These are phyloP conservation scores for Mus minutoides DNA, from an alignment of 2,797 vertebrate genomes.

Conservation along the genomic window DNA sequence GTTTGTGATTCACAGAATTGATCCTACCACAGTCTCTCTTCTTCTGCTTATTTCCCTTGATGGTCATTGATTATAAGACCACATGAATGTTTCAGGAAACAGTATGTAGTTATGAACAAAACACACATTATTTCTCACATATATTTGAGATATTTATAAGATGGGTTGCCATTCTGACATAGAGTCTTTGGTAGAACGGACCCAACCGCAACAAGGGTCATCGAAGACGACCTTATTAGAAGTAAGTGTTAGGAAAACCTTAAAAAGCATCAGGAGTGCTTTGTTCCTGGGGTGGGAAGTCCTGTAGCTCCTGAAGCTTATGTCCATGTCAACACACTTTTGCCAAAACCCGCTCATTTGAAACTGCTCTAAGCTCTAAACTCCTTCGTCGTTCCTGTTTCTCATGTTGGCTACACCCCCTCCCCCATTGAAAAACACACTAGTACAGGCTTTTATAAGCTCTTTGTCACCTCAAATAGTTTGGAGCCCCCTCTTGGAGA, in stretches of 20 bases:
- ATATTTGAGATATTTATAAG: slow-evolving; percentile 38
- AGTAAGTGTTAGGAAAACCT: background rate
- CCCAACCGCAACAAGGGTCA: background rate
- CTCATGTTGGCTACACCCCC: background rate
- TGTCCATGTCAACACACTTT: background rate
- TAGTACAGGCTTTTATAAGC: background rate
- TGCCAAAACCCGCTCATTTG: background rate
- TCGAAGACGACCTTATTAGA: background rate
- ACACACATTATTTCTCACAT: slow-evolving; percentile 42
- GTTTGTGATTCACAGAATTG: slow-evolving; percentile 64
- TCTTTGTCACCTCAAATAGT: background rate
- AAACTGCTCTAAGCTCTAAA: slow-evolving; percentile 6
- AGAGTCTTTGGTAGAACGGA: background rate
- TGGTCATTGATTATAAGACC: slow-evolving; percentile 46
- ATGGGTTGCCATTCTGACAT: background rate
- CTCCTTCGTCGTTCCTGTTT: background rate
- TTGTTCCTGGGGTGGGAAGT: background rate
- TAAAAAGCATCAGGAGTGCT: background rate
- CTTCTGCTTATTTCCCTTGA: slow-evolving; percentile 49
- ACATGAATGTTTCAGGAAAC: background rate
- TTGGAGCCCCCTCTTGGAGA: slow-evolving; percentile 74
- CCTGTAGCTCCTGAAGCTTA: background rate
- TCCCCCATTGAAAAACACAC: background rate
- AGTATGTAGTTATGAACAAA: slow-evolving; percentile 38
- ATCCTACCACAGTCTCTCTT: slow-evolving; percentile 58